A percentile compares a stretch with the other conserved stretches of the same genome.
These are phyloP conservation scores for Eubucco bourcierii DNA, from an alignment of 2,113 vertebrate species.

Conservation along the genomic window DNA sequence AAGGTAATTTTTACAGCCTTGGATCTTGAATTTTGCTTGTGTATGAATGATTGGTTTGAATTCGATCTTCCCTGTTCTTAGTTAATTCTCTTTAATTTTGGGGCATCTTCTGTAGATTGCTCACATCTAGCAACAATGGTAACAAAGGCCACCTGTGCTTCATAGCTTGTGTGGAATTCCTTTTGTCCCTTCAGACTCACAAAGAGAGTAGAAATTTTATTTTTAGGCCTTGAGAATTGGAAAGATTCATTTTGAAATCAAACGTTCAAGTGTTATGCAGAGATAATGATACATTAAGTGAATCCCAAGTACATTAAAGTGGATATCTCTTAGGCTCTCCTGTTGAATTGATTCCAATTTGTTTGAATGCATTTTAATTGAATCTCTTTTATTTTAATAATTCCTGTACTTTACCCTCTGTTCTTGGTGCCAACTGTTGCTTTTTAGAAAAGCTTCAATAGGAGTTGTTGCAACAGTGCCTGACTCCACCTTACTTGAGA, in stretches of 20 bases:
- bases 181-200: neutral
- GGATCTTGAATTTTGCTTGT: neutral
- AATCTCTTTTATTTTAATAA: neutral
- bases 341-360: neutral
- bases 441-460: neutral
- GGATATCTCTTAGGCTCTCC: neutral
- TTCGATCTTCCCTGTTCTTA: neutral
- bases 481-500: neutral
- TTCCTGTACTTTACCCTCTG: neutral
- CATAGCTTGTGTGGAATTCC: neutral
- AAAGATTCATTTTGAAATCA: slow-evolving; percentile 19
- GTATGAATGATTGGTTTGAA: neutral
- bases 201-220: neutral
- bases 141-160: neutral
- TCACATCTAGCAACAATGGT: neutral
- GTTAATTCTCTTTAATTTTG: neutral
- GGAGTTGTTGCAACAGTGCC: neutral
- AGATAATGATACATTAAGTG: slow-evolving; percentile 14
- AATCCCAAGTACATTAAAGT: neutral
- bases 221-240: neutral
- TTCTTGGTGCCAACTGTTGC: neutral
- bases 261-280: neutral
- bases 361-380: slow-evolving; percentile 16
- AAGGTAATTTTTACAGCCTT: neutral
- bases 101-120: neutral